Conservation (phyloP, 2,113 vertebrate genomes). For the Calidris pygmaea region DNA sequence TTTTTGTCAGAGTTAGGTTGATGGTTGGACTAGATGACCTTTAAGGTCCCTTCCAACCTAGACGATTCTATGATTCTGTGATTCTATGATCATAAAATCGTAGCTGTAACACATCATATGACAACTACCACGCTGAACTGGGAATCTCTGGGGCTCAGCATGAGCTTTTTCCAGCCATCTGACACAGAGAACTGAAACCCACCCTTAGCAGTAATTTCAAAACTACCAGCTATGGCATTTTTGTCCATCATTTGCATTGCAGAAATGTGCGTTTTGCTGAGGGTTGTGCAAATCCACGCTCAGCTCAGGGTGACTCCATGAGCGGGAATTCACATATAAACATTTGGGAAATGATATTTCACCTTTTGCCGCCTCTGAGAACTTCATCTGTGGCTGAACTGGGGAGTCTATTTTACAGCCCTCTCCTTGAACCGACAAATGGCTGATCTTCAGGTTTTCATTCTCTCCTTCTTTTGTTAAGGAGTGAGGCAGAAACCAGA, state of each 20-base stretch:
- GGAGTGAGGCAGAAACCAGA: constrained; percentile 87
- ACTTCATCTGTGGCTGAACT: constrained; percentile 8
- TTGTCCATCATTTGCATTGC: background rate
- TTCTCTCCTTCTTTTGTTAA: constrained; percentile 60
- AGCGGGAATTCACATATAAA: background rate
- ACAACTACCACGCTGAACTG: background rate
- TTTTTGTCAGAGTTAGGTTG: too few relatives aligned
- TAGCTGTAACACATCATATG: background rate
- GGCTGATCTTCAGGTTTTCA: background rate
- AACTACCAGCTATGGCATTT: background rate
- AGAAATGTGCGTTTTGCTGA: background rate
- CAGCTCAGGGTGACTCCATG: background rate
- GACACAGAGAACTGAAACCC: background rate
- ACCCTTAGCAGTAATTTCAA: background rate
- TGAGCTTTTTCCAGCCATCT: background rate
- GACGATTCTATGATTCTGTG: too few relatives aligned
- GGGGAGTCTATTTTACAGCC: background rate
- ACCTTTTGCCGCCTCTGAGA: constrained; percentile 66
- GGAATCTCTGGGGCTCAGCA: background rate
- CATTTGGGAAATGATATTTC: background rate
- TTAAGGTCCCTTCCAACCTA: too few relatives aligned
- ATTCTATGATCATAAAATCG: background rate
- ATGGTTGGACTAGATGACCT: too few relatives aligned
- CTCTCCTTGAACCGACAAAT: constrained; percentile 1
- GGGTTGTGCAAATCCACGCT: background rate